A percentile compares a stretch with the other conserved stretches of the same genome.
These are phyloP conservation scores for Philhelius pedissequus DNA, from an alignment of 2,888 invertebrate genomes.

Conservation along the genomic window DNA sequence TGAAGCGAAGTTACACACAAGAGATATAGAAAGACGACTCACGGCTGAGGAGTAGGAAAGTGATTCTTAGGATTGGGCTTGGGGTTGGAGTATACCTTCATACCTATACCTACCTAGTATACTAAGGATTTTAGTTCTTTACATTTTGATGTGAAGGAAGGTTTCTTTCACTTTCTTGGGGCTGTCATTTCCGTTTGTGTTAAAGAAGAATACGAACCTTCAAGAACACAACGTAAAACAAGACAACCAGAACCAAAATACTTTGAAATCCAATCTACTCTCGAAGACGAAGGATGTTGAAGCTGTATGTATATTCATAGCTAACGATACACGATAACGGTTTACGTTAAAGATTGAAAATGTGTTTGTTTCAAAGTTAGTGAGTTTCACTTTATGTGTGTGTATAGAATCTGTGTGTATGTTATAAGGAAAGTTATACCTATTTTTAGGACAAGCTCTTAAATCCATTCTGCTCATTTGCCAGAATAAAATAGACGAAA, in stretches of 20 bases:
- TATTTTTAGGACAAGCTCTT: constrained; percentile 25
- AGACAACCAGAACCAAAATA: constrained; percentile 68
- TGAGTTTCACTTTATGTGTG: background rate
- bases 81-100: too few relatives aligned
- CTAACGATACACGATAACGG: background rate
- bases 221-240: constrained; percentile 63
- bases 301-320: background rate
- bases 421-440: background rate
- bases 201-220: constrained; percentile 48
- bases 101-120: background rate
- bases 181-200: constrained; percentile 67
- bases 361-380: constrained; percentile 20
- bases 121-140: constrained; percentile 17
- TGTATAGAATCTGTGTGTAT: too few relatives aligned
- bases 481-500: constrained; percentile 56
- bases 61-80: constrained; percentile 6
- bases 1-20: constrained; percentile 6
- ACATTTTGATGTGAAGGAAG: constrained; percentile 72
- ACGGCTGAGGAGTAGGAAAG: background rate
- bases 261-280: constrained; percentile 67
- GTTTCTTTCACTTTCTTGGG: constrained; percentile 75
- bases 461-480: constrained; percentile 66
- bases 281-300: constrained; percentile 41
- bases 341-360: constrained; percentile 23
- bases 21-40: background rate